These are phyloP conservation scores for Anhinga rufa DNA, from an alignment of 2,113 vertebrate genomes.

Conservation along the genomic window DNA sequence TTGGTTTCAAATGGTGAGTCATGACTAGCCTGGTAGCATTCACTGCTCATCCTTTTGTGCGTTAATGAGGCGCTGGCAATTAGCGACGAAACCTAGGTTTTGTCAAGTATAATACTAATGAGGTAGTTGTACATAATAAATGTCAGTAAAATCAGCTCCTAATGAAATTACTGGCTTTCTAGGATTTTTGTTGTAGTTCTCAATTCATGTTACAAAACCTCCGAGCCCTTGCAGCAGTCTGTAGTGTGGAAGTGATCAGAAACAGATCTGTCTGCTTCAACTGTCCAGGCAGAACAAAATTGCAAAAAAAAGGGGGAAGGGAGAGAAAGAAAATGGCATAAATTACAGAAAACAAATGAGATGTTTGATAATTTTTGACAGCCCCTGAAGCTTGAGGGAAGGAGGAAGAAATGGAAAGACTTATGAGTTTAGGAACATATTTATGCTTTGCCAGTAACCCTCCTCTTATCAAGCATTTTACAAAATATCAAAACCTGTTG, in stretches of 20 bases:
- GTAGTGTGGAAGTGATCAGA: neutral
- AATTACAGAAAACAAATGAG: neutral
- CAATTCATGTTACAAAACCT: neutral
- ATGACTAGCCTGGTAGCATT: neutral
- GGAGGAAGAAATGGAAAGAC: neutral
- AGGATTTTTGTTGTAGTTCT: neutral
- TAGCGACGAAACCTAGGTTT: neutral
- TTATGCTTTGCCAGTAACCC: neutral
- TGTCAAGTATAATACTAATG: neutral
- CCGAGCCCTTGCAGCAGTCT: neutral
- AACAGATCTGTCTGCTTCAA: neutral
- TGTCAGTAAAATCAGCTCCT: neutral
- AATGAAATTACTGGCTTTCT: neutral
- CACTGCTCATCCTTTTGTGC: neutral
- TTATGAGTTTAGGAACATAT: neutral
- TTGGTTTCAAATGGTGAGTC: neutral
- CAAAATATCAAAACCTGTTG: neutral
- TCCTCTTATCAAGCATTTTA: neutral
- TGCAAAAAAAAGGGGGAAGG: neutral
- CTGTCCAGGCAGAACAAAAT: neutral
- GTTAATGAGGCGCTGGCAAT: neutral
- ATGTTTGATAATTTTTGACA: neutral
- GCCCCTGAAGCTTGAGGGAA: neutral
- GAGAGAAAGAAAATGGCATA: neutral
- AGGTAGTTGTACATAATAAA: neutral